Evolutionary conservation across 1,140 invertebrate genomes (phyloP).

Genomic region (Pachypsylla venusta): DNA sequence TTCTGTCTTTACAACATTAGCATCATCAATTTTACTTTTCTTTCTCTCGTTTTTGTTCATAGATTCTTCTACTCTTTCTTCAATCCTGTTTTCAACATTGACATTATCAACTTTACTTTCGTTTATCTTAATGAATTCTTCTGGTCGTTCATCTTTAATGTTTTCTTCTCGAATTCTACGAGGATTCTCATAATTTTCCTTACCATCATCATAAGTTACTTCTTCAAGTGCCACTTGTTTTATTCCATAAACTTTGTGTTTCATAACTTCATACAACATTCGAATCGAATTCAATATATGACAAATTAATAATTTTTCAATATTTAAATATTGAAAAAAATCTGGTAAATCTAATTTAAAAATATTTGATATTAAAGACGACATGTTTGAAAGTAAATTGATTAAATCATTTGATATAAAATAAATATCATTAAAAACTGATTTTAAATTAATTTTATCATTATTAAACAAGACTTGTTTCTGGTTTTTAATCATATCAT

Average conservation of each 20-base stretch:
- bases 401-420: conserved; percentile 32
- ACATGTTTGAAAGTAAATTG: conserved; percentile 40
- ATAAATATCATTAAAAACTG: conserved; percentile 29
- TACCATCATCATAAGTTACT: too few species aligned
- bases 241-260: too few species aligned
- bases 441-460: conserved; percentile 37
- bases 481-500: conserved; percentile 30
- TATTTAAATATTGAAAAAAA: conserved; percentile 41
- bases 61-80: too few species aligned
- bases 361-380: conserved; percentile 49
- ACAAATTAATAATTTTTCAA: conserved; percentile 39
- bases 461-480: conserved; percentile 37
- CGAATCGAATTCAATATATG: conserved; percentile 37
- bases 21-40: too few species aligned
- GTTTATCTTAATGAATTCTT: too few species aligned
- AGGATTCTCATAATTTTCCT: too few species aligned
- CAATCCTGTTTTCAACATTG: too few species aligned
- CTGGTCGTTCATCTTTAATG: too few species aligned
- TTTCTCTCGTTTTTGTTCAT: too few species aligned
- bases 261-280: conserved; percentile 24
- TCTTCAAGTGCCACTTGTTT: too few species aligned
- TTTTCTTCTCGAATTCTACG: not conserved
- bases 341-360: conserved; percentile 37
- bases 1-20: too few species aligned
- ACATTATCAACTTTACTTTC: too few species aligned